Evolutionary conservation across 2,113 vertebrate species (phyloP).

Genomic region (Hemicordylus capensis): DNA sequence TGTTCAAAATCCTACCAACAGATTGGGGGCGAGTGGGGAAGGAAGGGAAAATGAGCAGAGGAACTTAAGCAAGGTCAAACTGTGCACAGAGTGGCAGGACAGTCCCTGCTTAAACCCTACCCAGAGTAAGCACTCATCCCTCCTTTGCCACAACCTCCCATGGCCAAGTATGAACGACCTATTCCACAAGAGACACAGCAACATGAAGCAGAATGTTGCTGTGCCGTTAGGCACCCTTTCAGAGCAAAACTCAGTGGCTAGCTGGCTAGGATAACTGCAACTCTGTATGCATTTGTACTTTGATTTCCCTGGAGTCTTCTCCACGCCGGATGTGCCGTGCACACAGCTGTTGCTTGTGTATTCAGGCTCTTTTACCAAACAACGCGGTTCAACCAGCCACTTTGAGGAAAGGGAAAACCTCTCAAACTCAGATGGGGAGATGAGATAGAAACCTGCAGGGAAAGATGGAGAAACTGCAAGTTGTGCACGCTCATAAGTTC

Average conservation of each 20-base stretch:
- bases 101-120: neutral
- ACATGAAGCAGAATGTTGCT: neutral
- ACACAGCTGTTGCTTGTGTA: conserved; percentile 43
- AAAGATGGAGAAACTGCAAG: neutral
- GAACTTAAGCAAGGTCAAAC: neutral
- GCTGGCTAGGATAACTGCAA: neutral
- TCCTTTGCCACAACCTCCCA: neutral
- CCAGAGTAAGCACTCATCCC: neutral
- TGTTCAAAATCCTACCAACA: neutral
- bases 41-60: neutral
- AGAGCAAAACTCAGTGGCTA: neutral
- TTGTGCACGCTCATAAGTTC: neutral
- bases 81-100: neutral
- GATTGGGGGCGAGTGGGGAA: neutral
- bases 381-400: conserved; percentile 89
- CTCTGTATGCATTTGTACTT: conserved; percentile 69
- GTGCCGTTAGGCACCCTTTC: neutral
- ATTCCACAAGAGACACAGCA: neutral
- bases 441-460: conserved; percentile 91
- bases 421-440: conserved; percentile 96
- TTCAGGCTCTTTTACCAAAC: conserved; percentile 80
- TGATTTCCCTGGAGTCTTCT: conserved; percentile 67
- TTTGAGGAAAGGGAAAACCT: conserved; percentile 95
- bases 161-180: neutral
- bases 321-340: conserved; percentile 53